Percentiles rank a stretch among this genome's conserved stretches.
Evolutionary conservation across 2,113 vertebrate species (phyloP).

Genomic region (Muntiacus reevesi): DNA sequence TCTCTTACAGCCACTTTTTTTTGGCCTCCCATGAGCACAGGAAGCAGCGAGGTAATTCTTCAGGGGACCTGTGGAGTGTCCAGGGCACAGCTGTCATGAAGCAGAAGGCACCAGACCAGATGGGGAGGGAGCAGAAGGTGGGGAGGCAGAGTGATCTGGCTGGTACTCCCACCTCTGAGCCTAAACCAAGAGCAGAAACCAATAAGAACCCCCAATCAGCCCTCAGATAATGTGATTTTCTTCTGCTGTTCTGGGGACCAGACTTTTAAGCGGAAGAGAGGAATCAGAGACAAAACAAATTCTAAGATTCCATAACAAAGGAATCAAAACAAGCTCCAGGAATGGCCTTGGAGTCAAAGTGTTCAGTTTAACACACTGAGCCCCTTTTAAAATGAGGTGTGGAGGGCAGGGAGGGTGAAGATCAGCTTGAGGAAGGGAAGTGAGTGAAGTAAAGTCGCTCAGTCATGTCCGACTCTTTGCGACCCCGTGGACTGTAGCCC

Average conservation of each 20-base stretch:
- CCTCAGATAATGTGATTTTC: background rate
- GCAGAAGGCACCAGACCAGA: background rate
- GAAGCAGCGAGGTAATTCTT: background rate
- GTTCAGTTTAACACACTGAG: background rate
- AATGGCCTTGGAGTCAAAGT: background rate
- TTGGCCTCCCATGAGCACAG: background rate
- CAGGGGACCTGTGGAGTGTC: background rate
- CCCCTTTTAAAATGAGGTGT: background rate
- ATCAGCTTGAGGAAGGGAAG: background rate
- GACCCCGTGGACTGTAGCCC: no score
- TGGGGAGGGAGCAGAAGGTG: background rate
- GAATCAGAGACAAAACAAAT: slow-evolving; percentile 31
- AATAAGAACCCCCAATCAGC: background rate
- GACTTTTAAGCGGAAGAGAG: background rate
- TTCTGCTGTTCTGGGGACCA: background rate
- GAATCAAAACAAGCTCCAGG: slow-evolving; percentile 35
- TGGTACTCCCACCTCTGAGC: background rate
- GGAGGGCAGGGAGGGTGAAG: no score
- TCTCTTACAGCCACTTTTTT: background rate
- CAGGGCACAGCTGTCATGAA: fast-evolving
- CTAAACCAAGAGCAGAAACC: background rate
- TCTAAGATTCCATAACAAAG: background rate
- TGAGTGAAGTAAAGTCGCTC: no score
- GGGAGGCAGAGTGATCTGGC: background rate
- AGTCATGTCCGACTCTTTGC: no score